phyloP scores from a whole-genome alignment of 2,113 vertebrate species.

The Panurus biarmicus region DNA sequence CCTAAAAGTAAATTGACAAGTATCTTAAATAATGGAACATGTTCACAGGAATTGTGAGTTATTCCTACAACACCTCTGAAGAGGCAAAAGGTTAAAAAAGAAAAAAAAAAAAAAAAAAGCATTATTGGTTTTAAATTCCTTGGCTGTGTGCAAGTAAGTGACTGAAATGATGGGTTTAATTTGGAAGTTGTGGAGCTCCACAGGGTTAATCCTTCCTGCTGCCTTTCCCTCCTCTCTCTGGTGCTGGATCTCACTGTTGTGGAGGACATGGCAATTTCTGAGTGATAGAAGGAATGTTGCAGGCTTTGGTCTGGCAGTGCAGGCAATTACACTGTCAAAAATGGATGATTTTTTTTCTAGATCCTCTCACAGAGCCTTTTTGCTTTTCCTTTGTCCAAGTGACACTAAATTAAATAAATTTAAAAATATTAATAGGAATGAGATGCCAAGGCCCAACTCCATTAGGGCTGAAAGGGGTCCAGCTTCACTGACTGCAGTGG shows the following conservation, averaged over 20 bases:
- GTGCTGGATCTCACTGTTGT: background rate
- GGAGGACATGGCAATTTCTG: background rate
- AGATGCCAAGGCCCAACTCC: background rate
- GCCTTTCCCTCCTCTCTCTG: background rate
- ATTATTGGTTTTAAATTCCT: background rate
- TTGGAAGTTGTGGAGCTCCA: background rate
- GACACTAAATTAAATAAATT: background rate
- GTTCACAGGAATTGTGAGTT: background rate
- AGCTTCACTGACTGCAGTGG: background rate
- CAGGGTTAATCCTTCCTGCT: background rate
- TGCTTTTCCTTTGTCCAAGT: background rate
- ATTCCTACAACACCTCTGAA: background rate
- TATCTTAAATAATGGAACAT: background rate
- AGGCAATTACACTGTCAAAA: background rate
- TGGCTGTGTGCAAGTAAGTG: background rate
- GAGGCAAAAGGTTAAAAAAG: background rate
- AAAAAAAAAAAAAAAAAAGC: background rate
- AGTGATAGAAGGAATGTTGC: background rate
- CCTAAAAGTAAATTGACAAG: background rate
- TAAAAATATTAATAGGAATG: background rate
- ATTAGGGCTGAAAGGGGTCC: background rate
- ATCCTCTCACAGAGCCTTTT: background rate
- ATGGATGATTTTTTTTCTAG: background rate
- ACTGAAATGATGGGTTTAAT: background rate
- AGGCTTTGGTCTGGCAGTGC: background rate